Evolutionary conservation across 1,140 invertebrate species (phyloP).

Genomic region (Cylas formicarius): DNA sequence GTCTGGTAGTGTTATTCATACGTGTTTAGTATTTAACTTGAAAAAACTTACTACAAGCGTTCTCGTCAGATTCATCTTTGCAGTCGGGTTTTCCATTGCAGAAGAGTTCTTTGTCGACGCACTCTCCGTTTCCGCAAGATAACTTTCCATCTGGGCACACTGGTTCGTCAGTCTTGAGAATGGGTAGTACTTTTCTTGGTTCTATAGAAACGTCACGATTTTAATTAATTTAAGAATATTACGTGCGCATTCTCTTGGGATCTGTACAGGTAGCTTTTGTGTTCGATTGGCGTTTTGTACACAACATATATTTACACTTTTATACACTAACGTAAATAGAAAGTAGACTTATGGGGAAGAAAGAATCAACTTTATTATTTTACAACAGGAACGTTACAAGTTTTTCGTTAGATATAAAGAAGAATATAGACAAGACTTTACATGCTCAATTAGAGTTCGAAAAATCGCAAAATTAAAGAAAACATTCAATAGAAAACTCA

Average conservation of each 20-base stretch:
- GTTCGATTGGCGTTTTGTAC: slow-evolving; percentile 10
- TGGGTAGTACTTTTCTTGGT: slow-evolving; percentile 78
- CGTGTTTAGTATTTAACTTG: too few relatives aligned
- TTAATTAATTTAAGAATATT: neutral
- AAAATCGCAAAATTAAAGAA: too few relatives aligned
- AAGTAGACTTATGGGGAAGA: slow-evolving; percentile 12
- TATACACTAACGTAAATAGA: slow-evolving; percentile 6
- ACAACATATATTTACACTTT: slow-evolving; percentile 13
- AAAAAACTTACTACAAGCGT: slow-evolving; percentile 79
- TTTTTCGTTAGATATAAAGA: too few relatives aligned
- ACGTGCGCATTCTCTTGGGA: neutral
- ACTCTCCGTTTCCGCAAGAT: slow-evolving; percentile 82
- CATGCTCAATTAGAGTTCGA: too few relatives aligned
- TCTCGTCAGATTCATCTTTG: slow-evolving; percentile 91
- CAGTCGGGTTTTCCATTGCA: slow-evolving; percentile 90
- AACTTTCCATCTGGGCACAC: slow-evolving; percentile 81
- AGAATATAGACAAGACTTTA: too few relatives aligned
- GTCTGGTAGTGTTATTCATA: too few relatives aligned
- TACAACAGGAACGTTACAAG: too few relatives aligned
- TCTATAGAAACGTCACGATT: slow-evolving; percentile 50
- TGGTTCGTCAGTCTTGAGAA: slow-evolving; percentile 85
- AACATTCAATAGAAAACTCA: too few relatives aligned
- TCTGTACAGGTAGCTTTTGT: slow-evolving; percentile 20
- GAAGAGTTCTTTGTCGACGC: slow-evolving; percentile 83
- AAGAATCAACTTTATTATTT: too few relatives aligned